phyloP scores from a whole-genome alignment of 2,113 vertebrate species.

The Thamnaconus septentrionalis region DNA sequence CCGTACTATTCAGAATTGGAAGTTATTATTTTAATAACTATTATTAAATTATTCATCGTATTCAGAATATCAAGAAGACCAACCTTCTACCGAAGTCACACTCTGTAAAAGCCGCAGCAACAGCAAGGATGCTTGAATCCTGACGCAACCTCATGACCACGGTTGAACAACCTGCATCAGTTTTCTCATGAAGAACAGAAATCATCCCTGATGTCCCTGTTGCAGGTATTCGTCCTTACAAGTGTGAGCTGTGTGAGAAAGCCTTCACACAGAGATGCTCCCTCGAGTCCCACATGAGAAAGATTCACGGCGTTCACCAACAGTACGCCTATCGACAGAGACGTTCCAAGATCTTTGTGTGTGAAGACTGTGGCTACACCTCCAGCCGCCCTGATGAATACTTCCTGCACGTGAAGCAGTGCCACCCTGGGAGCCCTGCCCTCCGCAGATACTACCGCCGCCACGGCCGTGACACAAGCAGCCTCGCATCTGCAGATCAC shows the following conservation, averaged over 20 bases:
- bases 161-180: too few species aligned
- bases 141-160: too few species aligned
- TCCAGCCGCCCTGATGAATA: constrained; percentile 79
- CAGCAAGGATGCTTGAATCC: too few species aligned
- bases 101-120: too few species aligned
- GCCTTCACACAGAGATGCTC: constrained; percentile 91
- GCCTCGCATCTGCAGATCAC: constrained; percentile 37
- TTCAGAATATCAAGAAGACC: too few species aligned
- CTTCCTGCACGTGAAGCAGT: constrained; percentile 76
- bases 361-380: constrained; percentile 88
- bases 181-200: too few species aligned
- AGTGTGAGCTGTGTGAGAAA: constrained; percentile 86
- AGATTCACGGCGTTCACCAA: constrained; percentile 84
- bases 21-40: too few species aligned
- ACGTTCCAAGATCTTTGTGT: constrained; percentile 89
- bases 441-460: constrained; percentile 75
- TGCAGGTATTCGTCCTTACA: constrained; percentile 87
- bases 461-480: constrained; percentile 63
- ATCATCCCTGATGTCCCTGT: background rate
- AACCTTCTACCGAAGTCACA: too few species aligned
- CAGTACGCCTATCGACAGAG: constrained; percentile 87
- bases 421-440: constrained; percentile 74
- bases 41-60: too few species aligned
- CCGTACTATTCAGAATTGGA: too few species aligned
- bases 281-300: constrained; percentile 86